Evolutionary conservation across 2,113 vertebrate species (phyloP).

Genomic region (Myrmecobius fasciatus): DNA sequence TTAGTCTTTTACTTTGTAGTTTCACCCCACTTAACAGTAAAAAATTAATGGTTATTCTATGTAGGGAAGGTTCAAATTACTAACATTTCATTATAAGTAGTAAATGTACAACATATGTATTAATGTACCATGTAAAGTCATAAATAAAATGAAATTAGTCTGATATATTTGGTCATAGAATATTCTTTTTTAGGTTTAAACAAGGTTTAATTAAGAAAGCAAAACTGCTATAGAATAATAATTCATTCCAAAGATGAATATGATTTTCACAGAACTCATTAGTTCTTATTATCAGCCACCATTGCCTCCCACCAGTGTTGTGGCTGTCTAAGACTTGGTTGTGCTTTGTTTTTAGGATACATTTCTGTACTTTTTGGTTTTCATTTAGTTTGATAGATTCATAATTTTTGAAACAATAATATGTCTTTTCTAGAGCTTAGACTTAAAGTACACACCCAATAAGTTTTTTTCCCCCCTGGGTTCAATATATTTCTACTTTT

Average conservation of each 20-base stretch:
- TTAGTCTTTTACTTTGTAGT: background rate
- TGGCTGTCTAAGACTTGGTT: background rate
- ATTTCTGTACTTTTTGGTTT: background rate
- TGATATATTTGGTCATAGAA: background rate
- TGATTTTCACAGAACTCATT: background rate
- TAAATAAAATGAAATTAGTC: conserved; percentile 26
- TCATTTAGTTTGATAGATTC: background rate
- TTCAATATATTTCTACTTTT: background rate
- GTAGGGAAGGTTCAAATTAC: background rate
- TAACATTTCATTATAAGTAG: conserved; percentile 25
- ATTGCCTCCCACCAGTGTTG: background rate
- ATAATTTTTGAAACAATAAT: background rate
- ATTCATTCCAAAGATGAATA: background rate
- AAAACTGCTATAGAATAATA: background rate
- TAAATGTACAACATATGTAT: background rate
- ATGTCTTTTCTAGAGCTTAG: background rate
- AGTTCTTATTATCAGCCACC: background rate
- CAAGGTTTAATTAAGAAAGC: background rate
- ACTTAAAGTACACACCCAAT: background rate
- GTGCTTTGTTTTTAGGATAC: background rate
- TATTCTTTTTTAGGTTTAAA: background rate
- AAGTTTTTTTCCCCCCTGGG: background rate
- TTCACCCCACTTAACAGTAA: conserved; percentile 44
- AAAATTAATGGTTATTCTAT: background rate
- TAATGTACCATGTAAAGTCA: background rate